Evolutionary conservation across 2,888 invertebrate genomes (phyloP).

Genomic region (Drosophila paucipuncta): DNA sequence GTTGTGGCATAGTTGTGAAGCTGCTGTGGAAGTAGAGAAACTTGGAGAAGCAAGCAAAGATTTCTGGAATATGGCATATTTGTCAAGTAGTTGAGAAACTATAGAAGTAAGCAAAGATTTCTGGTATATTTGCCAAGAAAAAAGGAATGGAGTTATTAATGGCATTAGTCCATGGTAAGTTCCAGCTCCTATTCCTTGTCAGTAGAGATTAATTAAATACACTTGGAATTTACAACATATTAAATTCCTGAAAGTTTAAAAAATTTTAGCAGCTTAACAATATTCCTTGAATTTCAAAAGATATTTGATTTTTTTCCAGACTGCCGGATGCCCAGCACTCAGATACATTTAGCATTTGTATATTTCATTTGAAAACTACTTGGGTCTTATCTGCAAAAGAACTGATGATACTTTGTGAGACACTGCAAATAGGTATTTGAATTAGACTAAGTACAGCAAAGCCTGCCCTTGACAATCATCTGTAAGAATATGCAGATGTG

Average conservation of each 20-base stretch:
- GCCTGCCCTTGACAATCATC: background rate
- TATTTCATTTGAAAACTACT: background rate
- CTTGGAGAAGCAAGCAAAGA: background rate
- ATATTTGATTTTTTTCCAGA: background rate
- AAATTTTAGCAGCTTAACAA: too few species aligned
- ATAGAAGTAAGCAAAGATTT: background rate
- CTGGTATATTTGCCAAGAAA: background rate
- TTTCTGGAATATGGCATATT: background rate
- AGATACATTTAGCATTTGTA: background rate
- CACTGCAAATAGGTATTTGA: background rate
- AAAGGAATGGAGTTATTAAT: background rate
- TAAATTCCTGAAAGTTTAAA: too few species aligned
- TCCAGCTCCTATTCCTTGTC: too few species aligned
- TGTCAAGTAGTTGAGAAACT: background rate
- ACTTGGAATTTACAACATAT: background rate
- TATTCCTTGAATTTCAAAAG: background rate
- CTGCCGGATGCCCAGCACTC: background rate
- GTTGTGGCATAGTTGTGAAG: background rate
- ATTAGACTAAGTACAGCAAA: background rate
- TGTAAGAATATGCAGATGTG: background rate
- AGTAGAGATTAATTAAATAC: background rate
- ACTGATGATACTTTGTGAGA: background rate
- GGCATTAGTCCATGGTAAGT: too few species aligned
- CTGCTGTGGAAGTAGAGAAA: background rate
- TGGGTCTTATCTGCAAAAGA: background rate